phyloP scores from a whole-genome alignment of 2,888 invertebrate species.

The Diabrotica balteata region DNA sequence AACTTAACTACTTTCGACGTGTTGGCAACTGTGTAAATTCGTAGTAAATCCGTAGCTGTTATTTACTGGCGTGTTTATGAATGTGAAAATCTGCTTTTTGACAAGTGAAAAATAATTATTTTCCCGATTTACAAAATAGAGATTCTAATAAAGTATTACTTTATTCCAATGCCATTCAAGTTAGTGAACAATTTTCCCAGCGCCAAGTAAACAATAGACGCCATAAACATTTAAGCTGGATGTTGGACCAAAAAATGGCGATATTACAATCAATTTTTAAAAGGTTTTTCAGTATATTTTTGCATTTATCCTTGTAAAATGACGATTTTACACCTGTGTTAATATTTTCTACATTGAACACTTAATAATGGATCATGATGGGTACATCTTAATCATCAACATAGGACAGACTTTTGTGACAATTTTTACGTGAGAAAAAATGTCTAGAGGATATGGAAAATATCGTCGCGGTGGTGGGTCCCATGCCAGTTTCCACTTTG shows the following conservation, averaged over 20 bases:
- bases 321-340: conserved; percentile 12
- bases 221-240: conserved; percentile 16
- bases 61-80: conserved; percentile 56
- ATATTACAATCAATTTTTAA: conserved; percentile 32
- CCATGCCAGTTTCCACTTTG: conserved; percentile 69
- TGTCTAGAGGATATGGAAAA: conserved; percentile 63
- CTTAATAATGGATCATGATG: conserved; percentile 27
- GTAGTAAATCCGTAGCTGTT: conserved; percentile 48
- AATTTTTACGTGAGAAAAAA: conserved; percentile 38
- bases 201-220: too few species aligned
- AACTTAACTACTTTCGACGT: background rate
- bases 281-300: conserved; percentile 9
- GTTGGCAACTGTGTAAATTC: conserved; percentile 25
- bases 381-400: conserved; percentile 6
- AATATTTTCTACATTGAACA: conserved; percentile 7
- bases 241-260: conserved; percentile 38
- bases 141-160: conserved; percentile 15
- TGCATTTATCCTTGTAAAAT: conserved; percentile 2
- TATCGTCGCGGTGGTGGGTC: conserved; percentile 59
- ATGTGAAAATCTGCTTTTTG: conserved; percentile 50
- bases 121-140: conserved; percentile 16
- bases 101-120: conserved; percentile 45
- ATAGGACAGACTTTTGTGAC: conserved; percentile 14
- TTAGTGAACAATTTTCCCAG: conserved; percentile 11
- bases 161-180: conserved; percentile 11